Percentiles rank a stretch among this genome's conserved stretches.
phyloP scores from a whole-genome alignment of 1,140 invertebrate species.

The Gryllus bimaculatus region DNA sequence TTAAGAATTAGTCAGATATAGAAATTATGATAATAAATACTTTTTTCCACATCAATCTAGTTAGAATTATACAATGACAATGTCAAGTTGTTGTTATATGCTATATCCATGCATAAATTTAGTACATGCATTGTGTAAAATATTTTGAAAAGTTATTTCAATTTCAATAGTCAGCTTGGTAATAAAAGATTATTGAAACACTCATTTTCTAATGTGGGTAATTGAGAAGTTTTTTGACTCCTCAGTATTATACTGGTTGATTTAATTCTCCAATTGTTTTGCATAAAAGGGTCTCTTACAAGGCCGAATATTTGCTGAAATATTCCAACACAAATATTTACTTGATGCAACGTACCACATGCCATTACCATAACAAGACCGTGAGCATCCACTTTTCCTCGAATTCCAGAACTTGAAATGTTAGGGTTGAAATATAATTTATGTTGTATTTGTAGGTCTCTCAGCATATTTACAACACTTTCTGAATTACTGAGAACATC shows the following conservation, averaged over 20 bases:
- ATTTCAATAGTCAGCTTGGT: background rate
- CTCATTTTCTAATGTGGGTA: background rate
- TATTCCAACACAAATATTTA: slow-evolving; percentile 41
- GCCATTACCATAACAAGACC: slow-evolving; percentile 48
- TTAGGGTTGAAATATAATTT: slow-evolving; percentile 51
- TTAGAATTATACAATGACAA: too few relatives aligned
- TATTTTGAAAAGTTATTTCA: too few relatives aligned
- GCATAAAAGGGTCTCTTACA: slow-evolving; percentile 43
- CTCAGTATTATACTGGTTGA: slow-evolving; percentile 27
- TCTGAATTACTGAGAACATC: slow-evolving; percentile 26
- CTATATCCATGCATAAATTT: too few relatives aligned
- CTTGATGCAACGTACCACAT: slow-evolving; percentile 49
- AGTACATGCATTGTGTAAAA: too few relatives aligned
- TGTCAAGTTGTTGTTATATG: too few relatives aligned
- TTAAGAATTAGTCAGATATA: too few relatives aligned
- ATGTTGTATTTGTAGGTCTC: slow-evolving; percentile 34
- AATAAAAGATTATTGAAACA: background rate
- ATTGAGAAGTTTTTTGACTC: background rate
- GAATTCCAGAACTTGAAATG: slow-evolving; percentile 39
- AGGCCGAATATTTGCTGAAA: slow-evolving; percentile 54
- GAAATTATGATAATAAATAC: too few relatives aligned
- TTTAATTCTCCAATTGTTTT: slow-evolving; percentile 55
- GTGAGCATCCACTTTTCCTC: slow-evolving; percentile 45
- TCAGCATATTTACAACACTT: slow-evolving; percentile 33
- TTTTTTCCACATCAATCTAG: too few relatives aligned